Base-by-base conservation (phyloP, 2,797 vertebrate genomes). In the Crocidura indochinensis region DNA sequence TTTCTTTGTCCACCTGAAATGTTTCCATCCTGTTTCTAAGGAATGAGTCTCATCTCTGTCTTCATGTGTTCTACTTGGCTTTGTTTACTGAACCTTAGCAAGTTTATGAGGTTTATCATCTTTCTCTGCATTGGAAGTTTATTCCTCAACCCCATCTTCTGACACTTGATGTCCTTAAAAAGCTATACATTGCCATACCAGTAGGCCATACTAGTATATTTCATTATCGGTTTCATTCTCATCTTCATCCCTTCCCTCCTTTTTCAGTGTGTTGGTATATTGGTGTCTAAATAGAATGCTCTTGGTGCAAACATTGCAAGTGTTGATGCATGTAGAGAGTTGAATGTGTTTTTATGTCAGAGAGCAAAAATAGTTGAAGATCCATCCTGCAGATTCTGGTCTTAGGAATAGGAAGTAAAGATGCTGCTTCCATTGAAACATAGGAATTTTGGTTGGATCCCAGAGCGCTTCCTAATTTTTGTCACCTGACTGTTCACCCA, bases 1-100 rank as follows among this genome's bases (percentile, higher is more conserved):
- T 79, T 94, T 92, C 91, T 81, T 76, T 38, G 14, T 81, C 83
- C 47, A 79, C 22, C 12, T 31, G 22, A 79, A 91, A 74, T 15
- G 38, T 81, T 88, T 85, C 62, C 64, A 79, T 27, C 56, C 26
- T 51, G 6, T 86, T 92, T 87, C 80, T 88, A 56, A 91, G 74
- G 8, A 14, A 0, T n/a, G 65, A 88, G 10, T 91, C 10, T n/a
- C 44, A 49, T 68, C 73, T 49, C 44, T 5, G 1, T 44, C 76
- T 91, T 31, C 0, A 6, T 72, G 68, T 83, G 22, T 20, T 72
- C 80, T 82, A 47, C 82, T 46, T 27, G 19, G 27, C 46, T 90
- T 75, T 47, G 44, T 14, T 38, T 73, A 80, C 51, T 53, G 60
- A 62, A 60, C 74, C 67, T 80, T n/a, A 31, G 29, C 71, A 88